phyloP scores from a whole-genome alignment of 1,140 invertebrate species.

The Sycobia sp. region DNA sequence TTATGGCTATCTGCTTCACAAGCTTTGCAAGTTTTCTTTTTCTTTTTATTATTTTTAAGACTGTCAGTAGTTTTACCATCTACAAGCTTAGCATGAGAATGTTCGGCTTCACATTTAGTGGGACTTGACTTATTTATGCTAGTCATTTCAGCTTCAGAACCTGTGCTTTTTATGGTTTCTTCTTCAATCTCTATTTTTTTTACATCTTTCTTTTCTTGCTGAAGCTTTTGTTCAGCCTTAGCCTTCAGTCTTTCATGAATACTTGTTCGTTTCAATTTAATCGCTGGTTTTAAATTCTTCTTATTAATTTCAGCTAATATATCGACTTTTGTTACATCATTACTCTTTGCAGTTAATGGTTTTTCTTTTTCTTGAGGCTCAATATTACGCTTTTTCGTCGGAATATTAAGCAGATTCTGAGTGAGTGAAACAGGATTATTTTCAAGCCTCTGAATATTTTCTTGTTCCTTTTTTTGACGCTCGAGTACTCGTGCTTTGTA shows the following conservation, averaged over 20 bases:
- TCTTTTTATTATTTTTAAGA: slow-evolving; percentile 9
- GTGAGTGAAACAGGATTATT: slow-evolving; percentile 44
- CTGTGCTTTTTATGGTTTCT: neutral
- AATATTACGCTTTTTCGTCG: slow-evolving; percentile 33
- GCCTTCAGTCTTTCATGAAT: slow-evolving; percentile 12
- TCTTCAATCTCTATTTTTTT: no score
- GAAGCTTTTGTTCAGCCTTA: neutral
- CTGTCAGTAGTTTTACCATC: neutral
- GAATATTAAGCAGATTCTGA: slow-evolving; percentile 44
- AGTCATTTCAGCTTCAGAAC: neutral
- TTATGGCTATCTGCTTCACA: slow-evolving; percentile 32
- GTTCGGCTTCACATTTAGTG: slow-evolving; percentile 9
- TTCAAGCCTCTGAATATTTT: slow-evolving; percentile 36
- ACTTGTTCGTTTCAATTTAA: slow-evolving; percentile 19
- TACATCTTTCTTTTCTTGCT: neutral
- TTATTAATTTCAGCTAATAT: neutral
- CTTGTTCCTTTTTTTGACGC: slow-evolving; percentile 44
- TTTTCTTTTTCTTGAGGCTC: slow-evolving; percentile 5
- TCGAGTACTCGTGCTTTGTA: slow-evolving; percentile 51
- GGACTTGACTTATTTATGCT: no score
- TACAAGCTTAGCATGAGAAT: neutral
- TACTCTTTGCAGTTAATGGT: neutral
- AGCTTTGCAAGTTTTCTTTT: slow-evolving; percentile 20
- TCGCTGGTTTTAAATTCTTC: slow-evolving; percentile 31
- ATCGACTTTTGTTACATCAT: neutral